Percentiles rank a stretch among this genome's conserved stretches.
Conservation (phyloP, 2,888 invertebrate genomes). For the Acronicta alni region DNA sequence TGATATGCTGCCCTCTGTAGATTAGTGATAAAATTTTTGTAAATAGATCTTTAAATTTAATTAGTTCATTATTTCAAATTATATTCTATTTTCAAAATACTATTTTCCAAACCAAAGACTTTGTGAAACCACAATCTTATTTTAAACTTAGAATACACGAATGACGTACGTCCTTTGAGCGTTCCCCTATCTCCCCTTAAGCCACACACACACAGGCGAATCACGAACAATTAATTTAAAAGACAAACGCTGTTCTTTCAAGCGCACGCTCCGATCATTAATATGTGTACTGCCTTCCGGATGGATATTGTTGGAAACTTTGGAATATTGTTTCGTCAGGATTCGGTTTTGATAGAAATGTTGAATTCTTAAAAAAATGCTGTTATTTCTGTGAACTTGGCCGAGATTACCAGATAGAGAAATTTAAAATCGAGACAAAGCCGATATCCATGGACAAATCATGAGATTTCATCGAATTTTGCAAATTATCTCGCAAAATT, state of each 20-base stretch:
- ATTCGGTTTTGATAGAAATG: not conserved
- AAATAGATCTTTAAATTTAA: no score
- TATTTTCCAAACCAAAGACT: not conserved
- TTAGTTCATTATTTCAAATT: no score
- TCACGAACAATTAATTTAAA: constrained; percentile 79
- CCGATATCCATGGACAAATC: no score
- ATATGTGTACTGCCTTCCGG: constrained; percentile 68
- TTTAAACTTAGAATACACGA: constrained; percentile 21
- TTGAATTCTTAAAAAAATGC: not conserved
- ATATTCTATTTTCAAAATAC: not conserved
- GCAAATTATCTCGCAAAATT: no score
- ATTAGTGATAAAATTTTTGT: no score
- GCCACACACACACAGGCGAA: constrained; percentile 50
- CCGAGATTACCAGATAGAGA: no score
- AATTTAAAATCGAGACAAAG: no score
- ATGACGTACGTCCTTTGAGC: constrained; percentile 11
- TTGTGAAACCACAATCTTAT: constrained; percentile 10
- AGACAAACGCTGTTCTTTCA: constrained; percentile 82
- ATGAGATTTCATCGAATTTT: no score
- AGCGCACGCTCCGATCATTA: constrained; percentile 77
- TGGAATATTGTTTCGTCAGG: constrained; percentile 7
- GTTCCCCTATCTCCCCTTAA: constrained; percentile 44
- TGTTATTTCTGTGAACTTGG: no score
- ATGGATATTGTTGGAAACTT: constrained; percentile 46
- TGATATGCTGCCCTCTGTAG: no score